Conservation (phyloP, 2,113 vertebrate genomes). For the Oryzias melastigma region DNA sequence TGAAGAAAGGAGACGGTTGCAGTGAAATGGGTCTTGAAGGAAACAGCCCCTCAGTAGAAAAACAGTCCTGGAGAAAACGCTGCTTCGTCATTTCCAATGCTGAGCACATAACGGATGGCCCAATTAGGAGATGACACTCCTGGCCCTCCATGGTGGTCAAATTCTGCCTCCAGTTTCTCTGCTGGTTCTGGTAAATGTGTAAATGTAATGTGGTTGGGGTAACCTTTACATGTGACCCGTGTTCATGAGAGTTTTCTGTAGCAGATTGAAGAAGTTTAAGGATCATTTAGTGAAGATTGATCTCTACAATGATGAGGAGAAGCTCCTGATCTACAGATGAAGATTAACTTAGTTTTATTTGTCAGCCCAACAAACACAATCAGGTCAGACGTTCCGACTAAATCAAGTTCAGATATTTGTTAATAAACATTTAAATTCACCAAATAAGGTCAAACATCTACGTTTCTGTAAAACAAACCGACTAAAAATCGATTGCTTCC, state of each 20-base stretch:
- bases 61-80: not conserved
- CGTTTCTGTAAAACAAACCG: too few relatives aligned
- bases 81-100: slow-evolving; percentile 2
- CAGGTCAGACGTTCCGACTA: too few relatives aligned
- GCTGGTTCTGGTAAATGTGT: not conserved
- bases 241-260: slow-evolving; percentile 1
- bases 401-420: too few relatives aligned
- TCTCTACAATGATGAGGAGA: too few relatives aligned
- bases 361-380: too few relatives aligned
- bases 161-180: slow-evolving; percentile 1
- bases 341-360: too few relatives aligned
- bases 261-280: not conserved
- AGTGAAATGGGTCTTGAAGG: not conserved
- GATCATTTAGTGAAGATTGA: too few relatives aligned
- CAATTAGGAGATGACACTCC: slow-evolving; percentile 17
- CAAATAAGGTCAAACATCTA: too few relatives aligned
- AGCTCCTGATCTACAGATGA: too few relatives aligned
- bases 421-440: too few relatives aligned
- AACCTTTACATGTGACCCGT: not conserved
- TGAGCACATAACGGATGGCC: slow-evolving; percentile 14
- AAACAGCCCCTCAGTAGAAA: not conserved
- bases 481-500: too few relatives aligned
- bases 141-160: not conserved
- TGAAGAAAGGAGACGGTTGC: slow-evolving; percentile 13
- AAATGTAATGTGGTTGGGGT: not conserved